Conservation (phyloP, 2,113 vertebrate genomes). For the Grammomys surdaster region DNA sequence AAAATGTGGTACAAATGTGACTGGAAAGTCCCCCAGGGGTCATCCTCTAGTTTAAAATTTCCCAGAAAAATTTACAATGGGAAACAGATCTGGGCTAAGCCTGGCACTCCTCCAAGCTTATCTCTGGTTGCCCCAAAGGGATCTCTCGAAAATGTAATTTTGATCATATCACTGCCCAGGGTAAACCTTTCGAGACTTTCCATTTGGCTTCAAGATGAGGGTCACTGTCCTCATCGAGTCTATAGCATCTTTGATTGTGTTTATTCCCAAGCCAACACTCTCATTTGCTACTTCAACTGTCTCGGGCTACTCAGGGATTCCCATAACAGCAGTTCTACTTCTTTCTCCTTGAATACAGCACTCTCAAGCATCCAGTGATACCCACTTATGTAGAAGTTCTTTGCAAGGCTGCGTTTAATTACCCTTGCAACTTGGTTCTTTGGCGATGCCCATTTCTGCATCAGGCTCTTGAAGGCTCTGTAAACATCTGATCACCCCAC, state of each 20-base stretch:
- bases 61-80: background rate
- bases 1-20: background rate
- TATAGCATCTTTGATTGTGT: background rate
- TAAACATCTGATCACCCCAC: rapidly evolving
- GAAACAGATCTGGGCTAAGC: background rate
- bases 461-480: background rate
- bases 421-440: no score
- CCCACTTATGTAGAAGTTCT: background rate
- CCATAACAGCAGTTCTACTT: background rate
- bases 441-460: background rate
- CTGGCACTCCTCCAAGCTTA: background rate
- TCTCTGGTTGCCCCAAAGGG: background rate
- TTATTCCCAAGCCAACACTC: background rate
- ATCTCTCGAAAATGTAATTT: background rate
- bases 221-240: background rate
- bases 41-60: background rate
- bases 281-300: background rate
- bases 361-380: background rate
- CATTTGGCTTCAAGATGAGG: background rate
- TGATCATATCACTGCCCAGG: background rate
- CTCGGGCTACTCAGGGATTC: background rate
- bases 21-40: background rate
- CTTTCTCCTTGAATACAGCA: background rate
- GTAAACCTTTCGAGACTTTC: background rate
- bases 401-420: background rate